Conservation (phyloP, 2,797 vertebrate species). For the Gambelia wislizenii region DNA sequence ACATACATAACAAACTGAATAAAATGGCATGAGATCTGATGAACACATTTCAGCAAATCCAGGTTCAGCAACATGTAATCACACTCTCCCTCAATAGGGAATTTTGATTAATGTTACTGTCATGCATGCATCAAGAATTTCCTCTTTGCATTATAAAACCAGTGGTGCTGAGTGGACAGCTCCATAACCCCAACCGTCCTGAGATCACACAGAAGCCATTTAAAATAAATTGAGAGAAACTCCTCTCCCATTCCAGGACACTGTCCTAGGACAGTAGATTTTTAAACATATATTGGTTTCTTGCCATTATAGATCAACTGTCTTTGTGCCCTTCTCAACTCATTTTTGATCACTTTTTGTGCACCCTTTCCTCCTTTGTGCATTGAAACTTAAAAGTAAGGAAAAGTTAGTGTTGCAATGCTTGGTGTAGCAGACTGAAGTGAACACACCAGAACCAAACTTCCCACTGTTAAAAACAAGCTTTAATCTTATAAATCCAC, state of each 20-base stretch:
- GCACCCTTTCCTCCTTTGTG: neutral
- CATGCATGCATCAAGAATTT: neutral
- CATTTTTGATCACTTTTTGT: neutral
- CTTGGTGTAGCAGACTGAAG: neutral
- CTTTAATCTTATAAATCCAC: neutral
- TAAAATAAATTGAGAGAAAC: neutral
- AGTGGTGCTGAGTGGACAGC: neutral
- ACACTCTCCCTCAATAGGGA: neutral
- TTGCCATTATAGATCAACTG: neutral
- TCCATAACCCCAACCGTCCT: fast-evolving
- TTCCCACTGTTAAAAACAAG: neutral
- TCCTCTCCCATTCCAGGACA: neutral
- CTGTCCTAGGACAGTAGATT: neutral
- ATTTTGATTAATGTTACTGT: neutral
- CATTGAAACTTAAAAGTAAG: neutral
- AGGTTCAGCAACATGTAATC: neutral
- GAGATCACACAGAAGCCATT: neutral
- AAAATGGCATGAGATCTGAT: neutral
- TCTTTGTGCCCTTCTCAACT: neutral
- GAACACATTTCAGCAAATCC: neutral
- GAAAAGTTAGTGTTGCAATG: neutral
- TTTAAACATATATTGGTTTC: neutral
- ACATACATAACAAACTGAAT: neutral
- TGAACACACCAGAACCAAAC: fast-evolving
- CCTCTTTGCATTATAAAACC: neutral